Evolutionary conservation across 2,888 invertebrate species (phyloP), one percentile per base, ranked within the genome.

Genomic region (Drosophila mayaguana): DNA sequence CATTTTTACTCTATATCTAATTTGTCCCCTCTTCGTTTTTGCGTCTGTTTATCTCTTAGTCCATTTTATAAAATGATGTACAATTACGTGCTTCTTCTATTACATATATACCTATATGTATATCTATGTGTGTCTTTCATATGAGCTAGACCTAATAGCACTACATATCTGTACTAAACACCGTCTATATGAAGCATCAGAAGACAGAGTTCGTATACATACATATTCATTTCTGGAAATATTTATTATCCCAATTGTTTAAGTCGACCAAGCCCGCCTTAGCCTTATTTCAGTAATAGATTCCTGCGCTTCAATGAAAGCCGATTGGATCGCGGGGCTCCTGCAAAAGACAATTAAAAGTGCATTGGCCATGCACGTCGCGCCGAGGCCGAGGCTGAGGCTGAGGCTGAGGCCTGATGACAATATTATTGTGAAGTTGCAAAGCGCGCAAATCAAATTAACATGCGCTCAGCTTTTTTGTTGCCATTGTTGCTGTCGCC

Each of bases 361-460:
- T 60, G 53, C 78, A 84, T 89, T 68, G 83, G 80, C 65, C 55
- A 82, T 78, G 83, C 61, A 48, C 57, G 51, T 62, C 40, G 59
- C 45, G 40, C 61, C 48, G 18, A 40, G 20, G 16, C 9, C n/a
- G n/a, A n/a, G n/a, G n/a, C n/a, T n/a, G n/a, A n/a, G n/a, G n/a
- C n/a, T n/a, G n/a, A n/a, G n/a, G n/a, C n/a, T n/a, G n/a, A n/a
- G n/a, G n/a, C n/a, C n/a, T 90, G 86, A 83, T 85, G 90, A 81
- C 87, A 87, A 84, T 87, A 86, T 90, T 88, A 86, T 86, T 90
- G 88, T 90, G 79, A 74, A 83, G 86, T 88, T 90, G 90, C 83
- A 90, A 86, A 86, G 90, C 79, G 87, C 81, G 83, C 89, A 87
- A 87, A 87, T 87, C 90, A 87, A 87, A 87, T 87, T 87, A 87